Conservation (phyloP, 1,140 invertebrate species). For the Adoxophyes honmai region DNA sequence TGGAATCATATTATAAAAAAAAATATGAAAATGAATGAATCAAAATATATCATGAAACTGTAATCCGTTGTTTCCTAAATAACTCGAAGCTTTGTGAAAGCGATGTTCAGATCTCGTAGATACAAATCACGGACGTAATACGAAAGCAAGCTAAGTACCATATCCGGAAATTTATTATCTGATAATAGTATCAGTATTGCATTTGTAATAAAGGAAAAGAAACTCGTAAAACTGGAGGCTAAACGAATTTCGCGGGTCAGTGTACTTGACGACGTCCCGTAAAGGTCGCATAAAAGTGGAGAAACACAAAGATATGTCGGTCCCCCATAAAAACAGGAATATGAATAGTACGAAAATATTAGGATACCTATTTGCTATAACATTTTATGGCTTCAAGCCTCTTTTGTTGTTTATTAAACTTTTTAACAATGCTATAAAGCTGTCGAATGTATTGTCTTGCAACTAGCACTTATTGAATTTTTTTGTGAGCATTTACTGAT, state of each 20-base stretch:
- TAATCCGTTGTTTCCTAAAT: no score
- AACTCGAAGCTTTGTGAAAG: no score
- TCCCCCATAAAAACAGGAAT: constrained; percentile 58
- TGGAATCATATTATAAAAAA: no score
- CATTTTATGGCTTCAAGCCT: constrained; percentile 49
- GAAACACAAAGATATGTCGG: constrained; percentile 55
- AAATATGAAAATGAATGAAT: no score
- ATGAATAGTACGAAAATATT: constrained; percentile 45
- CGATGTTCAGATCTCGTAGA: no score
- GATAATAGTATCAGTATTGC: background rate
- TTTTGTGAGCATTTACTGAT: no score
- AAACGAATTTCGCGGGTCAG: constrained; percentile 38
- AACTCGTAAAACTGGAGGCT: constrained; percentile 25
- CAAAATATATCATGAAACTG: no score
- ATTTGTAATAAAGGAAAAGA: constrained; percentile 19
- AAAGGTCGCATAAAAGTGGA: constrained; percentile 58
- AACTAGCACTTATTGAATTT: no score
- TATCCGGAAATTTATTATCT: no score
- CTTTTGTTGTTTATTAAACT: constrained; percentile 41
- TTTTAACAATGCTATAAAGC: background rate
- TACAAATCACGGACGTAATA: no score
- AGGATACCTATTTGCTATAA: constrained; percentile 43
- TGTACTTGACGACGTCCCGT: constrained; percentile 34
- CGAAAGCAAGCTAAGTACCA: no score
- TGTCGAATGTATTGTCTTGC: background rate